A percentile compares a stretch with the other conserved stretches of the same genome.
Conservation (phyloP, 1,140 invertebrate species). For the Teleogryllus occipitalis region DNA sequence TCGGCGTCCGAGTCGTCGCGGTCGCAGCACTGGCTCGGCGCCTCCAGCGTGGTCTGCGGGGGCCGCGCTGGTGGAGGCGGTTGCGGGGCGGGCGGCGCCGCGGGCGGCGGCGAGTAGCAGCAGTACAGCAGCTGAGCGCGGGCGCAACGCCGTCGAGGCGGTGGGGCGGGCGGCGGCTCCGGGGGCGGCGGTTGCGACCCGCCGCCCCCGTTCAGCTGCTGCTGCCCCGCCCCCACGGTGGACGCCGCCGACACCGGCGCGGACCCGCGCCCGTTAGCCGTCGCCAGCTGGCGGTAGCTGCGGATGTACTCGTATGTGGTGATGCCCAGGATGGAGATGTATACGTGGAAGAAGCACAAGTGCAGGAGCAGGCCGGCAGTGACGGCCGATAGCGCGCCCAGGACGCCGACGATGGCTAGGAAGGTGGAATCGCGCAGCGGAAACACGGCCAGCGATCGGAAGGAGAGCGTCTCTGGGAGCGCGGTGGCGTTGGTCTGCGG, state of each 20-base stretch:
- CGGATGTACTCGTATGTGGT: constrained; percentile 86
- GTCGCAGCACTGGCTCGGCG: constrained; percentile 24
- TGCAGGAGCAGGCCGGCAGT: constrained; percentile 70
- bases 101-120: neutral
- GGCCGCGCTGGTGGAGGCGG: no score
- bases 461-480: constrained; percentile 13
- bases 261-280: neutral
- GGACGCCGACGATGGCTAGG: constrained; percentile 51
- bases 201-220: neutral
- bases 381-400: constrained; percentile 45
- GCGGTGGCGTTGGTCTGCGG: neutral
- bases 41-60: neutral
- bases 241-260: constrained; percentile 25
- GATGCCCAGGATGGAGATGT: constrained; percentile 72
- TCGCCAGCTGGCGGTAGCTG: constrained; percentile 26
- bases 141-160: neutral
- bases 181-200: neutral
- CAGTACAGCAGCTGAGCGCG: neutral
- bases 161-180: neutral
- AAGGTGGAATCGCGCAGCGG: constrained; percentile 47
- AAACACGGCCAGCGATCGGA: constrained; percentile 27
- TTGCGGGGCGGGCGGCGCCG: no score
- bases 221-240: constrained; percentile 26
- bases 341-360: constrained; percentile 82
- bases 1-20: constrained; percentile 14